Base-by-base conservation (phyloP, 2,113 vertebrate genomes). In the Corvus cornix region DNA sequence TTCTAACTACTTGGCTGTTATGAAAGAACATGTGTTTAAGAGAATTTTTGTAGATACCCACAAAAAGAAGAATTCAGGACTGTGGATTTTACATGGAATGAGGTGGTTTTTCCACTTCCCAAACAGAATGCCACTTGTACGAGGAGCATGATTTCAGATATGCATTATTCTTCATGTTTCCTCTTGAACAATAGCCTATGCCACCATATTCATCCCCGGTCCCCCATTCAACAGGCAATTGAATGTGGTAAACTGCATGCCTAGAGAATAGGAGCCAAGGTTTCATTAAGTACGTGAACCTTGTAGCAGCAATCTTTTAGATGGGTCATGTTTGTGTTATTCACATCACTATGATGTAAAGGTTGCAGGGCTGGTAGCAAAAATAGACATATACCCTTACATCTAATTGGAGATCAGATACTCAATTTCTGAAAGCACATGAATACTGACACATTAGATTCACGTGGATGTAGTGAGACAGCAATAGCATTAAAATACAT, bases 171-270 rank as follows among this genome's bases (percentile, higher is more conserved):
- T 78, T 52, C 0, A 1, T 68, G 17, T 73, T 89, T 67, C 28
- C 24, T 85, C 31, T 82, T 90, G n/a, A 88, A 67, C 13, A 11
- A 59, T 35, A 46, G 9, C 4, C 11, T 62, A 27, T 58, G 43
- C 9, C 48, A 13, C 0, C 9, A 2, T 21, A 9, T 15, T 8
- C 21, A 33, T 39, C 10, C 33, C 12, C 10, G 44, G 49, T 37
- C 7, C 9, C 14, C 9, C 0, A 1, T 85, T 41, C 27, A 74
- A n/a, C 5, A 55, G n/a, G 16, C 27, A 66, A 31, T 0, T 56
- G 24, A 62, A 78, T 4, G 0, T 48, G 5, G 6, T 62, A 64
- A 88, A 87, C 31, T 67, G 8, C 10, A 43, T 44, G 24, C 8
- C 11, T 31, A 35, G n/a, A 77, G 41, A 74, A 58, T 1, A 74